These are phyloP conservation scores for Periphyllus acericola DNA, from an alignment of 2,888 invertebrate genomes.

Conservation along the genomic window DNA sequence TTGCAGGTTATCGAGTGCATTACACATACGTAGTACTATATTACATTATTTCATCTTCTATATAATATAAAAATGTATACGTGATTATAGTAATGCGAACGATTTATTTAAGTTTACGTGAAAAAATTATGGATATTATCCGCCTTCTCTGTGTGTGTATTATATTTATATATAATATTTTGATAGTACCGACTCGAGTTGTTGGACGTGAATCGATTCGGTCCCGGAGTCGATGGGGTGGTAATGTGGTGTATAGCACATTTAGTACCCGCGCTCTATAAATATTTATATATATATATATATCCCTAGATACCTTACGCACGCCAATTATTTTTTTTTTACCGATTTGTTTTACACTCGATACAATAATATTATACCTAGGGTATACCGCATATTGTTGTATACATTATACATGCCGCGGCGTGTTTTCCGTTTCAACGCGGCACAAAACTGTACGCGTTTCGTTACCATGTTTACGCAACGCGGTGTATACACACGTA, in stretches of 20 bases:
- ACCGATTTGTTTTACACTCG: background rate
- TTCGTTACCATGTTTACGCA: too few species aligned
- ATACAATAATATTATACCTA: background rate
- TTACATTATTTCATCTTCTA: background rate
- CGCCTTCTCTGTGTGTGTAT: background rate
- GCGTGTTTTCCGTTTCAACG: background rate
- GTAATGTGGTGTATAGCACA: too few species aligned
- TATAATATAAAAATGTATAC: background rate
- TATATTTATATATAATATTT: background rate
- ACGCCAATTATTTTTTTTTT: background rate
- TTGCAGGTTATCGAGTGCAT: background rate
- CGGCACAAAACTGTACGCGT: background rate
- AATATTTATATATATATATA: too few species aligned
- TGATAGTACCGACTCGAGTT: background rate
- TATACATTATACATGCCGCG: too few species aligned
- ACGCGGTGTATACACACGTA: too few species aligned
- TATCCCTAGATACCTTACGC: too few species aligned
- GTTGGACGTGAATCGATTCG: background rate
- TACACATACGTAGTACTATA: background rate
- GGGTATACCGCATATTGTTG: background rate
- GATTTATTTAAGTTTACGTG: constrained; percentile 23
- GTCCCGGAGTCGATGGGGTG: background rate
- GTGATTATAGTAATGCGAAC: constrained; percentile 11
- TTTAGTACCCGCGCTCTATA: too few species aligned
- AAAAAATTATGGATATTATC: background rate